Evolutionary conservation across 2,797 vertebrate species (phyloP), one percentile per base, ranked within the genome.

Genomic region (Spinus pinus): DNA sequence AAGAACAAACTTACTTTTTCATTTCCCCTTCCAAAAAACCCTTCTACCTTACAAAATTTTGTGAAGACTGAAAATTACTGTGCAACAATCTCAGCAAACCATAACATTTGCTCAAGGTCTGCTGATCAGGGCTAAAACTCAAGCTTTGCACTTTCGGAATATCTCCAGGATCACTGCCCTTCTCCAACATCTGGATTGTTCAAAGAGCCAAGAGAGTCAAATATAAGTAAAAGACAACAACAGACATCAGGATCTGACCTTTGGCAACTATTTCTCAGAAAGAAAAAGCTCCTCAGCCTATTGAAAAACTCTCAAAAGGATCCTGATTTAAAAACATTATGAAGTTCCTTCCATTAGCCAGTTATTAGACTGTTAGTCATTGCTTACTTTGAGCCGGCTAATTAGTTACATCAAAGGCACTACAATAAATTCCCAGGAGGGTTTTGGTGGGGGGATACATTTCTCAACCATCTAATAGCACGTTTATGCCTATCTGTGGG

Each of bases 321-420:
- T 81, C 73, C 87, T 73, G 94, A 97, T 95, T 93, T 96, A 74
- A 95, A 96, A 97, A 88, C 77, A 67, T 88, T 81, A 95, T 19
- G 77, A 94, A 96, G 90, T 90, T 91, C 81, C 88, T 96, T 96
- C 95, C 93, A 95, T 97, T 97, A 97, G 93, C 81, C 94, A 88
- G 72, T 97, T 98, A 98, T 98, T 98, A 98, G 98, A 98, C 96
- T 97, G 97, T 98, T 98, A 98, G 98, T 97, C 92, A 92, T 96
- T 97, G 96, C 98, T 98, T 98, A 98, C 96, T 97, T 88, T 94
- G 97, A 98, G 97, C 96, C 70, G 97, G 97, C 98, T 99, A 99
- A 99, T 99, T 99, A 99, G 98, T 98, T 98, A 98, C 98, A 98
- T 99, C 98, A 99, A 99, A 99, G 98, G 97, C 97, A 67, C 97